Base-by-base conservation (phyloP, 2,113 vertebrate genomes). In the Irena cyanogastra region DNA sequence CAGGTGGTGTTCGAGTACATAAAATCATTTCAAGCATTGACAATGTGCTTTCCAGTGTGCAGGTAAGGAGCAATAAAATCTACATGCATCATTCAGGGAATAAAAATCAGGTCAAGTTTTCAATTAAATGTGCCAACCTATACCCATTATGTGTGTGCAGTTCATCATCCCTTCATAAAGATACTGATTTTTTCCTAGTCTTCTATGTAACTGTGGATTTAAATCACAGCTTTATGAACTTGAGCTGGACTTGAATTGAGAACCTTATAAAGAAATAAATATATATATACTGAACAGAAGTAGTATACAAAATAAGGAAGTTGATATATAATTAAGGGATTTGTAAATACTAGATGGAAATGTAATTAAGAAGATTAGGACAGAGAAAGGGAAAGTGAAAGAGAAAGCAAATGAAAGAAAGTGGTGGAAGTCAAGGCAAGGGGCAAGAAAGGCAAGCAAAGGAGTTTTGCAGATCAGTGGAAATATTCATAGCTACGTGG, bases 21-120 rank as follows among this genome's bases (percentile, higher is more conserved):
- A 92, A 92, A 95, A 92, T 82, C 49, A 79, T 93, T 96, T 89
- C 74, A 75, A 6, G 76, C 68, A 61, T 83, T 92, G 66, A 83
- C 89, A 75, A 68, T 11, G 37, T 83, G 8, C 57, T 93, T 90
- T 91, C 53, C 83, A 90, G 45, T 57, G 31, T 57, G 19, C 37
- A 72, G 68, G 82, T 87, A 74, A 92, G 69, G 37, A 86, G 60
- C 15, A 79, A 81, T 82, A 89, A 93, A 94, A 90, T 21, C 16
- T 52, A 64, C 66, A 35, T 28, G 15, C 30, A 78, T 57, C 10
- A 11, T 89, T 82, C 89, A 79, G 49, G 75, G 52, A 95, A 53
- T 37, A 21, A 86, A 63, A 93, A 81, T 52, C 26, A 49, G 72
- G 53, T 37, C 3, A 11, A 81, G 23, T 44, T 94, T 93, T 86